Percentiles rank a stretch among this genome's conserved stretches.
Evolutionary conservation across 1,140 invertebrate genomes (phyloP).

Genomic region (Listronotus bonariensis): DNA sequence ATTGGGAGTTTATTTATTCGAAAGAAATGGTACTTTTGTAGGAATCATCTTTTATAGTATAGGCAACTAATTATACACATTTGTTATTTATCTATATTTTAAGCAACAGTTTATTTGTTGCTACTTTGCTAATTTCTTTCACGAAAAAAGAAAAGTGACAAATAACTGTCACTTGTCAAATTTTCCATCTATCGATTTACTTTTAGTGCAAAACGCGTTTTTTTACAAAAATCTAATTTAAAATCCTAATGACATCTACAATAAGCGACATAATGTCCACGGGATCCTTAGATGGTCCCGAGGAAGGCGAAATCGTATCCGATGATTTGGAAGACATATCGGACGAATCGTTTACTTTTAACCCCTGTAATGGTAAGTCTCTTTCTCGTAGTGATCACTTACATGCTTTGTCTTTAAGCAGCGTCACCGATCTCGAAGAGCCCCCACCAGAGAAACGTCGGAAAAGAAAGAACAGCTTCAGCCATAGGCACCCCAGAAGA

Average conservation of each 20-base stretch:
- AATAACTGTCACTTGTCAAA: too few species aligned
- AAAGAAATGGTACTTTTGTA: too few species aligned
- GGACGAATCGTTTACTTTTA: slow-evolving; percentile 45
- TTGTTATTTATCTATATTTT: too few species aligned
- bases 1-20: too few species aligned
- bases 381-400: slow-evolving; percentile 47
- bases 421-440: slow-evolving; percentile 45
- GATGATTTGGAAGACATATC: slow-evolving; percentile 53
- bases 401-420: slow-evolving; percentile 52
- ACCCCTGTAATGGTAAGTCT: slow-evolving; percentile 49
- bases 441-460: neutral
- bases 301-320: slow-evolving; percentile 51
- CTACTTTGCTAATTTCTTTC: too few species aligned
- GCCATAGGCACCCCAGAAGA: slow-evolving; percentile 17
- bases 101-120: too few species aligned
- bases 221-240: neutral
- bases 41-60: too few species aligned
- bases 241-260: slow-evolving; percentile 3
- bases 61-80: too few species aligned
- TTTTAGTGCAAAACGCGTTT: neutral
- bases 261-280: neutral
- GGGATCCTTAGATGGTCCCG: slow-evolving; percentile 38
- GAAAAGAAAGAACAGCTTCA: slow-evolving; percentile 19
- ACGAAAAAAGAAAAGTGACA: too few species aligned
- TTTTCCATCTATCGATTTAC: too few species aligned